Evolutionary conservation across 2,888 invertebrate species (phyloP).

Genomic region (Lithophane ornitopus): DNA sequence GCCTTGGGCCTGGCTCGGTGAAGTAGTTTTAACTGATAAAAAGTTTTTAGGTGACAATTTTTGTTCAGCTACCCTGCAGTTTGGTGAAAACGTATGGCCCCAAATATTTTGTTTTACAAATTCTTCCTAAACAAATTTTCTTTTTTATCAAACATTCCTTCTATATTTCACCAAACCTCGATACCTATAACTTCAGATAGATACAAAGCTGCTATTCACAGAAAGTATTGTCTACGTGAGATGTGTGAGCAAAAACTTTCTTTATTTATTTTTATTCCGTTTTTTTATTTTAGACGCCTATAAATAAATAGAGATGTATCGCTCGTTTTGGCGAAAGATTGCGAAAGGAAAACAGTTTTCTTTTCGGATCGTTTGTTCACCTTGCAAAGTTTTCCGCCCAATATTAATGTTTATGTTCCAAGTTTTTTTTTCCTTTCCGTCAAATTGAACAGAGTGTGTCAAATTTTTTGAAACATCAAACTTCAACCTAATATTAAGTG

Average conservation of each 20-base stretch:
- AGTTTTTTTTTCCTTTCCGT: not conserved
- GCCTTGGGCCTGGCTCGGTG: not conserved
- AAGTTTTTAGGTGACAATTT: not conserved
- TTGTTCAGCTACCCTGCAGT: too few relatives aligned
- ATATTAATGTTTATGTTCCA: slow-evolving; percentile 19
- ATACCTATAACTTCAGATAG: slow-evolving; percentile 23
- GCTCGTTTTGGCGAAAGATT: slow-evolving; percentile 40
- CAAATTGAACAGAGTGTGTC: slow-evolving; percentile 7
- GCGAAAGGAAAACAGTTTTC: slow-evolving; percentile 39
- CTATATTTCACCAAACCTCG: slow-evolving; percentile 35
- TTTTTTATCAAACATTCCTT: not conserved
- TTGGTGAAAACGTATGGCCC: too few relatives aligned
- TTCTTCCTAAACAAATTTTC: not conserved
- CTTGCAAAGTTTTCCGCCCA: slow-evolving; percentile 26
- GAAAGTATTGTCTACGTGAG: slow-evolving; percentile 59
- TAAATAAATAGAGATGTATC: slow-evolving; percentile 61
- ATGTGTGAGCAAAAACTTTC: slow-evolving; percentile 53
- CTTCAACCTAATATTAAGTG: not conserved
- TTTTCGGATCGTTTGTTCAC: slow-evolving; percentile 36
- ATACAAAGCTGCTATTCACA: slow-evolving; percentile 32
- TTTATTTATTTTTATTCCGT: slow-evolving; percentile 52
- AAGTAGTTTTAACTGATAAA: not conserved
- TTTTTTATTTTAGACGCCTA: slow-evolving; percentile 51
- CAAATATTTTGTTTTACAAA: not conserved
- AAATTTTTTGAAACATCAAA: not conserved